Evolutionary conservation across 2,888 invertebrate species (phyloP), one percentile per base, ranked within the genome.

Genomic region (Acanthopleura granulata): DNA sequence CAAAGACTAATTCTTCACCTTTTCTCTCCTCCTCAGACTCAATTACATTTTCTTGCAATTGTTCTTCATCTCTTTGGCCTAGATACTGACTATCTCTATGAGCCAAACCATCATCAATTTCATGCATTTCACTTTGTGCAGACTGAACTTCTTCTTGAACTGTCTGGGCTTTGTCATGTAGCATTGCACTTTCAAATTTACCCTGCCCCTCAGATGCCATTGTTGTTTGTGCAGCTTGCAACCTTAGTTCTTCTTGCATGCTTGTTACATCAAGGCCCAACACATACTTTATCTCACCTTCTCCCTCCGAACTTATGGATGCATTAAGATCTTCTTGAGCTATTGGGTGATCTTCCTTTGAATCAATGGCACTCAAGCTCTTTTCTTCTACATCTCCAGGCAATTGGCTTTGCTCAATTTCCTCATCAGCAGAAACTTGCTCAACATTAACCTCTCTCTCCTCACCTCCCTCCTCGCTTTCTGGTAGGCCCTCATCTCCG

Each of bases 41-140:
- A 18, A n/a, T 51, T 29, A 50, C 15, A 51, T 72, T 50, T 15
- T 49, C 57, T 29, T 72, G 49, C n/a, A 72, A 14, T 15, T 50
- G 30, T 27, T 72, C 72, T 25, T 50, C 57, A 12, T 22, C 29
- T 16, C 57, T 57, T 50, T 72, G 50, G 27, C 50, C 72, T 51
- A 25, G 30, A 16, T 49, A 72, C 30, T 25, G 27, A 16, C 51
- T 29, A 1, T 72, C 72, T n/a, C 50, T 72, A 25, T 72, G 25
- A 0, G 29, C 18, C 11, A 50, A 1, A 9, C 57, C 57, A 29
- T 72, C 72, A 15, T 57, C 12, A 50, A 27, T 72, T 18, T 18
- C 51, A n/a, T n/a, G n/a, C n/a, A n/a, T n/a, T n/a, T n/a, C n/a
- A n/a, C n/a, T 40, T 40, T 40, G 40, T 9, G 3, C 4, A 40